Evolutionary conservation across 37 sponge, comb jelly and placozoan genomes (phyloP).

Genomic region (Axinella damicornis): DNA sequence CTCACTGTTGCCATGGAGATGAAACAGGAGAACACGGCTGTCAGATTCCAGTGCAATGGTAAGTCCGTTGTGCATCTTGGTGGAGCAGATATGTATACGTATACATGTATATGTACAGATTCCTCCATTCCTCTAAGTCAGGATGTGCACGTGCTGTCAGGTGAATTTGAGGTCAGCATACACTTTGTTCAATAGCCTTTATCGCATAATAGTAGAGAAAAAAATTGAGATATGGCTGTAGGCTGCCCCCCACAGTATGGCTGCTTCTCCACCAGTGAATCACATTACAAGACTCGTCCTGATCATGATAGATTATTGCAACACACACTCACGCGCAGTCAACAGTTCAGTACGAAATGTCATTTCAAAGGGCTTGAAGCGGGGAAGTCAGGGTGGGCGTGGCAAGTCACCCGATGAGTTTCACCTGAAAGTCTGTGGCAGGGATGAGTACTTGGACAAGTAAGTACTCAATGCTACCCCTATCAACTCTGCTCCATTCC

Average conservation of each 20-base stretch:
- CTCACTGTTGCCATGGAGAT: not conserved
- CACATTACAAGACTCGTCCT: not conserved
- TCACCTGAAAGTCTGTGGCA: slow-evolving; percentile 65
- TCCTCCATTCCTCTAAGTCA: no score
- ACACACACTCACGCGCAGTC: slow-evolving; percentile 3
- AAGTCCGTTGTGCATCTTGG: no score
- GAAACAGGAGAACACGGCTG: not conserved
- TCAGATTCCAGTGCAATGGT: slow-evolving; percentile 9
- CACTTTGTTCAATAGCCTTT: no score
- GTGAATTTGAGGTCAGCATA: no score
- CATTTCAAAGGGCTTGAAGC: slow-evolving; percentile 10
- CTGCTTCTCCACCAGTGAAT: not conserved
- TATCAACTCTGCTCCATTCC: not conserved
- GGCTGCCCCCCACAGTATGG: no score
- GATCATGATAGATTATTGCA: not conserved
- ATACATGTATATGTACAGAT: no score
- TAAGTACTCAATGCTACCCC: slow-evolving; percentile 3
- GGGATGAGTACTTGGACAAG: slow-evolving; percentile 64
- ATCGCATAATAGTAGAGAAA: no score
- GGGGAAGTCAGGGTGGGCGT: not conserved
- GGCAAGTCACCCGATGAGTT: not conserved
- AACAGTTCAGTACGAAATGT: slow-evolving; percentile 11
- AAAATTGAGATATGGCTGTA: no score
- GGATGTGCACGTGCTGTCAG: not conserved
- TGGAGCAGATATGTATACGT: no score